Percentiles rank a stretch among this genome's conserved stretches.
Conservation (phyloP, 2,797 vertebrate genomes). For the Sebastes kiyomatsui region DNA sequence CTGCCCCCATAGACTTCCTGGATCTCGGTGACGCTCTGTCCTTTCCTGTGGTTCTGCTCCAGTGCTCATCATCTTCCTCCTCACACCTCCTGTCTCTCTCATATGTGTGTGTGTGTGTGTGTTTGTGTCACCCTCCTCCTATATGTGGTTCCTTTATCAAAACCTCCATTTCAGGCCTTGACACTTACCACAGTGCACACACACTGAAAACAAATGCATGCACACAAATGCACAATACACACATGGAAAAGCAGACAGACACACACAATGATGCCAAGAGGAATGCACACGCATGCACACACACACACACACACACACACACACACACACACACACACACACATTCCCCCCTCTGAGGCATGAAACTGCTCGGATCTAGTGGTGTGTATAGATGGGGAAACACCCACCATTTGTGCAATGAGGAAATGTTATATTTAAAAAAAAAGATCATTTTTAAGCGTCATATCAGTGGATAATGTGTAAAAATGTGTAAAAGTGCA, state of each 20-base stretch:
- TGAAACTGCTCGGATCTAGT: constrained; percentile 62
- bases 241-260: constrained; percentile 41
- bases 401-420: constrained; percentile 65
- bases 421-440: constrained; percentile 28
- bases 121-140: constrained; percentile 34
- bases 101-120: constrained; percentile 32
- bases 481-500: not conserved
- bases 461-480: constrained; percentile 7
- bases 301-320: constrained; percentile 16
- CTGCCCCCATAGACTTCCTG: constrained; percentile 54
- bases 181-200: constrained; percentile 44
- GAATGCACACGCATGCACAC: constrained; percentile 5
- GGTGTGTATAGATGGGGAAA: constrained; percentile 66
- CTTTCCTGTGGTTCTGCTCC: constrained; percentile 48
- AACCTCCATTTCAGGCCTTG: constrained; percentile 74
- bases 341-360: constrained; percentile 45
- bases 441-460: not conserved
- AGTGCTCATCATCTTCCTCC: constrained; percentile 11
- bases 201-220: constrained; percentile 20
- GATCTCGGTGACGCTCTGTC: constrained; percentile 42
- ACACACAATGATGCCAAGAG: constrained; percentile 56
- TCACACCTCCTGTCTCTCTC: constrained; percentile 30
- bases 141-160: constrained; percentile 55
- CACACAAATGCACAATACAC: constrained; percentile 24
- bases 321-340: constrained; percentile 9